Evolutionary conservation across 2,113 vertebrate species (phyloP).

Genomic region (Uropsilus gracilis): DNA sequence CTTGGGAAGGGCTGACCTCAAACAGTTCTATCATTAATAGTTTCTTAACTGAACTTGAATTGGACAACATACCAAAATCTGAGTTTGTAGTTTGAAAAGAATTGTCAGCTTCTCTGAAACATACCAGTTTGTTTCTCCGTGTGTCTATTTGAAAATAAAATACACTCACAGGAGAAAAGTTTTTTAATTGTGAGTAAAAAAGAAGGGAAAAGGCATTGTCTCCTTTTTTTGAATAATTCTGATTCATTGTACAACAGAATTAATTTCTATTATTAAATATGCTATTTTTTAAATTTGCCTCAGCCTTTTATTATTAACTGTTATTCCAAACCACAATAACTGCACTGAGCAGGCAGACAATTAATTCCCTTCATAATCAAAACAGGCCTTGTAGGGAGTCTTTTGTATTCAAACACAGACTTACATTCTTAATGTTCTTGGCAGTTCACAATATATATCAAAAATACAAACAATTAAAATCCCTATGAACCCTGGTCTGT

Average conservation of each 20-base stretch:
- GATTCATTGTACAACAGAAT: slow-evolving; percentile 31
- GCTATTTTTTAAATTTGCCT: neutral
- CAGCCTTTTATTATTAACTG: slow-evolving; percentile 56
- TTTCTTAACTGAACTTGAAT: neutral
- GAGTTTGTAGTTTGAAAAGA: neutral
- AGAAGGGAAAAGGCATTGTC: neutral
- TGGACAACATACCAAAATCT: neutral
- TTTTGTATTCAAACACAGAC: slow-evolving; percentile 64
- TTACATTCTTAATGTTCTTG: slow-evolving; percentile 64
- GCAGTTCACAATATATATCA: slow-evolving; percentile 53
- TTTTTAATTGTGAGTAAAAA: neutral
- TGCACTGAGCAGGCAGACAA: slow-evolving; percentile 64
- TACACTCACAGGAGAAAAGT: neutral
- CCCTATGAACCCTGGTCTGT: slow-evolving; percentile 33
- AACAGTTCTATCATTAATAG: neutral
- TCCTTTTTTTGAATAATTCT: neutral
- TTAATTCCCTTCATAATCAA: slow-evolving; percentile 81
- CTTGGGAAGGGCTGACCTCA: neutral
- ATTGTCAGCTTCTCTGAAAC: neutral
- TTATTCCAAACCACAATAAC: slow-evolving; percentile 38
- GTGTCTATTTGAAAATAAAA: slow-evolving; percentile 43
- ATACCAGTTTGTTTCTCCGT: neutral
- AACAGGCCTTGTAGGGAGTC: slow-evolving; percentile 64
- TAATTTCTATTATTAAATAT: slow-evolving; percentile 23
- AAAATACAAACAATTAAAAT: slow-evolving; percentile 60